A percentile compares a stretch with the other conserved stretches of the same genome.
phyloP scores from a whole-genome alignment of 2,797 vertebrate species.

The Phaenicophaeus curvirostris region DNA sequence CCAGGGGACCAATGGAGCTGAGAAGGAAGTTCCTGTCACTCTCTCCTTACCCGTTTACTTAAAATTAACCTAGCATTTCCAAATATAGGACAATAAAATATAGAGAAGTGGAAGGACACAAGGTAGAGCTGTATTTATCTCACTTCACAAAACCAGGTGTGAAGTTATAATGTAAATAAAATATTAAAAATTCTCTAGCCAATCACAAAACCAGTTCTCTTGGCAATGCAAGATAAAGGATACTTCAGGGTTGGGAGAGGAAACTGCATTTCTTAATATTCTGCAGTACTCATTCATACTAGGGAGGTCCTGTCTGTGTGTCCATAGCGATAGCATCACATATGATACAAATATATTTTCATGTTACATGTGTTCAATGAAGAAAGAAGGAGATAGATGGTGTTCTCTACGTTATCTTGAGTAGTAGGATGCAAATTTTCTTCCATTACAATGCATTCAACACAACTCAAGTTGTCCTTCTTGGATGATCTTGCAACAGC shows the following conservation, averaged over 20 bases:
- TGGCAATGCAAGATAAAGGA: not conserved
- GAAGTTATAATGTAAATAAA: not conserved
- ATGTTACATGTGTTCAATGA: not conserved
- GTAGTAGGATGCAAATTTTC: not conserved
- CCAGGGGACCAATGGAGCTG: not conserved
- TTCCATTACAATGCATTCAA: not conserved
- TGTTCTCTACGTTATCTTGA: not conserved
- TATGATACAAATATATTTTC: not conserved
- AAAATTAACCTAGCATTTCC: not conserved
- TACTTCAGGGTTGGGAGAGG: not conserved
- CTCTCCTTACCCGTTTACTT: not conserved
- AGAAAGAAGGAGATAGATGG: not conserved
- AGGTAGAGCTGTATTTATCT: not conserved
- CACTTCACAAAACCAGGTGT: not conserved
- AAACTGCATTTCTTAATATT: not conserved
- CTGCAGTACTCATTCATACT: not conserved
- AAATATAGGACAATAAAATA: not conserved
- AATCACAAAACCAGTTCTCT: not conserved
- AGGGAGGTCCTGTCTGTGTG: not conserved
- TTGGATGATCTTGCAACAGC: not conserved
- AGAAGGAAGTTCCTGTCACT: too few relatives aligned
- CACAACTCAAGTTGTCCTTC: not conserved
- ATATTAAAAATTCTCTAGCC: not conserved
- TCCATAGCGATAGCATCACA: not conserved
- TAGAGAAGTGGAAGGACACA: not conserved